Conservation (phyloP, 2,797 vertebrate species). For the Balearica regulorum region DNA sequence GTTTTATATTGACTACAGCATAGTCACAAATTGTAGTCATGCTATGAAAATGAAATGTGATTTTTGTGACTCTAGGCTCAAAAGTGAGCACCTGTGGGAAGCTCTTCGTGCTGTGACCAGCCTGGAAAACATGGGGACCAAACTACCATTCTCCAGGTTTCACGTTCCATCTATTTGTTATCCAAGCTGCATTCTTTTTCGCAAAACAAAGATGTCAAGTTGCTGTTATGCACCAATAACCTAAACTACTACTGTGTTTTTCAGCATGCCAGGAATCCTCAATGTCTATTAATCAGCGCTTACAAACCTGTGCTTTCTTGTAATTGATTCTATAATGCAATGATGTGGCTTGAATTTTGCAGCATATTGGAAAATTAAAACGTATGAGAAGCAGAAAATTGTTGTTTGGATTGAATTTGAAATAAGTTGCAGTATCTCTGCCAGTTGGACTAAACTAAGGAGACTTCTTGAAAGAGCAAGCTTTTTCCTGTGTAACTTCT, state of each 20-base stretch:
- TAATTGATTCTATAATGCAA: neutral
- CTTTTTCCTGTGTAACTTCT: neutral
- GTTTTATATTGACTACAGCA: neutral
- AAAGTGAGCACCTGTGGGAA: neutral
- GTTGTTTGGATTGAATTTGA: neutral
- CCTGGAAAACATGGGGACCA: neutral
- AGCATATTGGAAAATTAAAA: neutral
- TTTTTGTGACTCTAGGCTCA: neutral
- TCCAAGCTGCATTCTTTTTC: neutral
- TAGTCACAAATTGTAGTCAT: neutral
- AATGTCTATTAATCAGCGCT: neutral
- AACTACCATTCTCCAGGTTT: neutral
- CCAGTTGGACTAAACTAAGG: neutral
- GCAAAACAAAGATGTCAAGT: neutral
- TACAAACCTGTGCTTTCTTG: neutral
- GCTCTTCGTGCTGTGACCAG: neutral
- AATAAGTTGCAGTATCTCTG: neutral
- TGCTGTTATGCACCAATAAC: neutral
- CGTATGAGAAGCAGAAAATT: neutral
- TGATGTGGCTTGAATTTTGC: neutral
- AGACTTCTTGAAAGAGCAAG: neutral
- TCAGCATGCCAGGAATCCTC: neutral
- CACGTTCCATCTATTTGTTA: neutral
- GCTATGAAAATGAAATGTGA: neutral
- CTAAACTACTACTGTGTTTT: neutral